These are phyloP conservation scores for Passer domesticus DNA, from an alignment of 2,113 vertebrate species.

Conservation along the genomic window DNA sequence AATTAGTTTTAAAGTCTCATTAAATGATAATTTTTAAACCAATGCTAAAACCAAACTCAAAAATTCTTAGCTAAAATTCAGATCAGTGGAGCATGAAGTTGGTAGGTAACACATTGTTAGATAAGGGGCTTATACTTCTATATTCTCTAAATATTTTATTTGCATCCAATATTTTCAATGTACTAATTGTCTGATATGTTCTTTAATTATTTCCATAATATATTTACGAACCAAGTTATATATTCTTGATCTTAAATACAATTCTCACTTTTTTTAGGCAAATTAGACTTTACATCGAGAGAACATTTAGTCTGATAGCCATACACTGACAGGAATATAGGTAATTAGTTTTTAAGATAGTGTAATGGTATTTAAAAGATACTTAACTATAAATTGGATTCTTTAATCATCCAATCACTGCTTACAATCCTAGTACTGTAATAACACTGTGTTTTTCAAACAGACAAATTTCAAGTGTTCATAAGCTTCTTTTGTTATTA, in stretches of 20 bases:
- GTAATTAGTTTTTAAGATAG: background rate
- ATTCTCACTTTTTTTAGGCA: background rate
- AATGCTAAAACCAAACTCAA: constrained; percentile 50
- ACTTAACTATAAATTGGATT: background rate
- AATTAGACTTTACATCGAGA: background rate
- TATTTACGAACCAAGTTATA: background rate
- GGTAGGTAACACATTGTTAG: background rate
- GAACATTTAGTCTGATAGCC: background rate
- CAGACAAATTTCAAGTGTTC: background rate
- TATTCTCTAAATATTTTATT: constrained; percentile 24
- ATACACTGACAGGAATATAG: background rate
- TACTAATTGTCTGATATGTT: background rate
- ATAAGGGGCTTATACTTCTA: background rate
- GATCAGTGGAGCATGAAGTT: constrained; percentile 26
- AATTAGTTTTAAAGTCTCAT: constrained; percentile 70
- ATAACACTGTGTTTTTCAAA: background rate
- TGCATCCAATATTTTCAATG: constrained; percentile 1
- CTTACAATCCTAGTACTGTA: background rate
- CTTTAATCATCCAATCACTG: background rate
- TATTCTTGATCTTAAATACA: background rate
- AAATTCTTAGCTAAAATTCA: constrained; percentile 62
- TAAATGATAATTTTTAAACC: constrained; percentile 72
- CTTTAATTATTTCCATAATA: background rate
- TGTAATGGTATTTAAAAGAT: background rate
- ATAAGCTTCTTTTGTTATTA: background rate